phyloP scores from a whole-genome alignment of 2,888 invertebrate genomes.

The Rhorus exstirpatorius region DNA sequence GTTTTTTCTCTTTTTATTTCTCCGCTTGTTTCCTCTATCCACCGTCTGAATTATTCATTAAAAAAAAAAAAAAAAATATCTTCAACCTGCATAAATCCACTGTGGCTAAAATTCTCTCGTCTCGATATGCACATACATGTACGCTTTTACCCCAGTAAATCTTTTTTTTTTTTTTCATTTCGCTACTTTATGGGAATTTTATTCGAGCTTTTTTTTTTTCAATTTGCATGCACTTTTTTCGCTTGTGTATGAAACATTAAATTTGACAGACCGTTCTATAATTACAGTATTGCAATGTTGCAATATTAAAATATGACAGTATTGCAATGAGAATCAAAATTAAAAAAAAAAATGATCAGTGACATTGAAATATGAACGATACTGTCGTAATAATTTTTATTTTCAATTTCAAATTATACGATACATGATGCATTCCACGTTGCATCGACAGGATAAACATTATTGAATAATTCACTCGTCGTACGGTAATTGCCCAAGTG shows the following conservation, averaged over 20 bases:
- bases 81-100: constrained; percentile 51
- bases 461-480: no score
- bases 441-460: no score
- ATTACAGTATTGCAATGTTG: constrained; percentile 7
- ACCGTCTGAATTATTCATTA: constrained; percentile 47
- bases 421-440: no score
- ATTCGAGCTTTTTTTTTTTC: constrained; percentile 53
- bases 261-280: no score
- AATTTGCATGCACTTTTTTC: constrained; percentile 27
- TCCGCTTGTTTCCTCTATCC: constrained; percentile 43
- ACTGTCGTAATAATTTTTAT: no score
- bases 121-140: neutral
- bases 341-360: no score
- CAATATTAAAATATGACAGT: neutral
- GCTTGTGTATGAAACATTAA: constrained; percentile 1
- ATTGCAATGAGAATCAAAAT: constrained; percentile 10
- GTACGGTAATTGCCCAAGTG: no score
- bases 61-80: no score
- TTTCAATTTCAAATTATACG: constrained; percentile 4
- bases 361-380: no score
- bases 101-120: constrained; percentile 31
- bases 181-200: constrained; percentile 56
- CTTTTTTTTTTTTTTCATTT: neutral
- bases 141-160: constrained; percentile 21
- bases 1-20: constrained; percentile 59